phyloP scores from a whole-genome alignment of 2,888 invertebrate species.

The Achlya flavicornis region DNA sequence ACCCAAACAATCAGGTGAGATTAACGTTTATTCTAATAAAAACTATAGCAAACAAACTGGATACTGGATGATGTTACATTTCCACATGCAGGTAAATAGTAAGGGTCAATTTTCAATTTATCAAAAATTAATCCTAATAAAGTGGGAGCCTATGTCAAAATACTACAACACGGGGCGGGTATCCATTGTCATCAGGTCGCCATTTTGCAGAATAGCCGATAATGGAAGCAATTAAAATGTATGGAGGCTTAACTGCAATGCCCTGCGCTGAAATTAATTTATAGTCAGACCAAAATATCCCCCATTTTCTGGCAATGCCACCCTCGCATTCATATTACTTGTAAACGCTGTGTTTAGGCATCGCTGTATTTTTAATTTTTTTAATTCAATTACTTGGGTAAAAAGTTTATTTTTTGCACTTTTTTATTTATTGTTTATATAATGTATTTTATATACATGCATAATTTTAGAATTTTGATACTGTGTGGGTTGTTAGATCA shows the following conservation, averaged over 20 bases:
- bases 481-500: no score
- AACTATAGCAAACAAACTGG: no score
- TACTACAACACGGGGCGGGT: slow-evolving; percentile 52
- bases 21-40: no score
- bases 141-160: slow-evolving; percentile 47
- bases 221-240: slow-evolving; percentile 83
- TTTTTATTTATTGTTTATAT: no score
- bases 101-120: slow-evolving; percentile 3
- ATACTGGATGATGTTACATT: no score
- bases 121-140: slow-evolving; percentile 55
- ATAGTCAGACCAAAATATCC: slow-evolving; percentile 77
- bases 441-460: neutral
- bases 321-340: slow-evolving; percentile 41
- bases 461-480: neutral
- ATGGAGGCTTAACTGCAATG: slow-evolving; percentile 82
- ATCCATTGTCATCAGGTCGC: slow-evolving; percentile 71
- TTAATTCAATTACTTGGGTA: slow-evolving; percentile 17
- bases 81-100: neutral
- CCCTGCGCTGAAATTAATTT: slow-evolving; percentile 81
- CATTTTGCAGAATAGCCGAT: slow-evolving; percentile 77
- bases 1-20: no score
- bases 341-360: slow-evolving; percentile 63
- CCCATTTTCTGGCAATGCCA: slow-evolving; percentile 54
- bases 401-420: neutral
- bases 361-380: slow-evolving; percentile 34